Evolutionary conservation across 2,797 vertebrate genomes (phyloP).

Genomic region (Esox lucius): DNA sequence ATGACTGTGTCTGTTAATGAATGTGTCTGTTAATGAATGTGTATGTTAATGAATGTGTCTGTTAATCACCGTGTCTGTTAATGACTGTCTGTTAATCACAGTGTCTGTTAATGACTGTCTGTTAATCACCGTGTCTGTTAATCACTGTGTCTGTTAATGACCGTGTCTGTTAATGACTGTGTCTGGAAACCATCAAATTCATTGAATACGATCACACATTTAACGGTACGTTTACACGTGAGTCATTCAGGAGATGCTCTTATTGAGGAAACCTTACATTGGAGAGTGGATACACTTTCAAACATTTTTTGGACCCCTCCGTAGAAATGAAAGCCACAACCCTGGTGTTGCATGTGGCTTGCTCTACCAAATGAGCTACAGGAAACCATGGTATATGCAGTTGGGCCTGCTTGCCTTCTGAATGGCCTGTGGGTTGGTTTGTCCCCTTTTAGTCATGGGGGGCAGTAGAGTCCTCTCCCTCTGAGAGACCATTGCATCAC

Average conservation of each 20-base stretch:
- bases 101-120: slow-evolving; percentile 2
- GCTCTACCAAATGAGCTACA: no score
- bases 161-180: not conserved
- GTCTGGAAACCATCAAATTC: not conserved
- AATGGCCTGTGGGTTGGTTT: slow-evolving; percentile 17
- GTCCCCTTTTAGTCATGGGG: slow-evolving; percentile 51
- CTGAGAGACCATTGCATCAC: slow-evolving; percentile 65
- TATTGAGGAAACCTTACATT: no score
- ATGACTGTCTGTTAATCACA: not conserved
- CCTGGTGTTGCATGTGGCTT: no score
- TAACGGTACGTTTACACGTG: not conserved
- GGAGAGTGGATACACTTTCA: no score
- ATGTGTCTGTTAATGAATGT: not conserved
- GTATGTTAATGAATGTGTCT: no score
- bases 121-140: not conserved
- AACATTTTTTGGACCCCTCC: no score
- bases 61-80: not conserved
- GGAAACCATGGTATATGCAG: no score
- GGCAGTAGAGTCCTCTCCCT: slow-evolving; percentile 53
- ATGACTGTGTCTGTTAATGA: not conserved
- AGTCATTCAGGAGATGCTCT: no score
- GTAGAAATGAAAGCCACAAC: no score
- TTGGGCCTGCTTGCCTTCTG: slow-evolving; percentile 48
- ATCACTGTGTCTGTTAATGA: no score
- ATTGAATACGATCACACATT: not conserved